Conservation (phyloP, 2,113 vertebrate species). For the Myanophis thanlyinensis region DNA sequence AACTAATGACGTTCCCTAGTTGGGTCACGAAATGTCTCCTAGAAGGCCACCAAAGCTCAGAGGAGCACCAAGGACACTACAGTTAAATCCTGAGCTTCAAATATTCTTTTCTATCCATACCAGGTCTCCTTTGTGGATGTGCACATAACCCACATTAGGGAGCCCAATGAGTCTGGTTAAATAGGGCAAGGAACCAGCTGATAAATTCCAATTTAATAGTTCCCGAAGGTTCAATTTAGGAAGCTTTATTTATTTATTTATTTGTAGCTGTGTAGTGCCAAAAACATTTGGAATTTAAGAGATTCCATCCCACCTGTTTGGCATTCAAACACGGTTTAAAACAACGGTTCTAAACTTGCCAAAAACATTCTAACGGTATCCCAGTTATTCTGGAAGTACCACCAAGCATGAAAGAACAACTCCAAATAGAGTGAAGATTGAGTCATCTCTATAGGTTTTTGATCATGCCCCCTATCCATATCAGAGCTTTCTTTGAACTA, state of each 20-base stretch:
- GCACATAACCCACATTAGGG: neutral
- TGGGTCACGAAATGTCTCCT: too few relatives aligned
- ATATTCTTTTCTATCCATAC: too few relatives aligned
- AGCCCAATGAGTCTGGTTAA: neutral
- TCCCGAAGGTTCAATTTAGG: neutral
- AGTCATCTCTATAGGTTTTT: neutral
- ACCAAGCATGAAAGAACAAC: neutral
- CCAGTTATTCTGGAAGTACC: neutral
- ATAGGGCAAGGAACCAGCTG: neutral
- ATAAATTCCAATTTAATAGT: neutral
- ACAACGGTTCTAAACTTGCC: neutral
- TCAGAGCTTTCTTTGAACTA: neutral
- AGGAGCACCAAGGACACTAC: too few relatives aligned
- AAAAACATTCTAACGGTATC: neutral
- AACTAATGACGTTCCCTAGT: too few relatives aligned
- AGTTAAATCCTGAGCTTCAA: too few relatives aligned
- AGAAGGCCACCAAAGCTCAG: too few relatives aligned
- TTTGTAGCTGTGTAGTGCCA: neutral
- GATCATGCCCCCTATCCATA: neutral
- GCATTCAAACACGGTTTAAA: neutral
- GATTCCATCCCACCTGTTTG: neutral
- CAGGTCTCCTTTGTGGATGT: neutral
- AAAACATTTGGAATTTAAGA: neutral
- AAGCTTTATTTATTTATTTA: neutral
- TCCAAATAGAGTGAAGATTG: neutral